Conservation (phyloP, 2,797 vertebrate genomes). For the Huso huso region DNA sequence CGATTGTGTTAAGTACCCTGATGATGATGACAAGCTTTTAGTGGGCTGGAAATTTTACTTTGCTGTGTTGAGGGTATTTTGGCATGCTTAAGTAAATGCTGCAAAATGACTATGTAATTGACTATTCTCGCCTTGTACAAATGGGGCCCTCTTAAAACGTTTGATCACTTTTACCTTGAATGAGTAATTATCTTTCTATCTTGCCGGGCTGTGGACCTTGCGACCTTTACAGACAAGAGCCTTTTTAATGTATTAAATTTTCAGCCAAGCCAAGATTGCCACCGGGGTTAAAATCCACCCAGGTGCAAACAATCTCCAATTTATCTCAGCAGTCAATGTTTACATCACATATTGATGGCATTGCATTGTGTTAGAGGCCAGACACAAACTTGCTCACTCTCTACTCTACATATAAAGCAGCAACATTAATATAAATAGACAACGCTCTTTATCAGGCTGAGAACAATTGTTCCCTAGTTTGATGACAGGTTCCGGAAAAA, state of each 20-base stretch:
- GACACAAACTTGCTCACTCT: neutral
- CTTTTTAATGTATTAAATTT: neutral
- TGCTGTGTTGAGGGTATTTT: too few species aligned
- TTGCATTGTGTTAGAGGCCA: neutral
- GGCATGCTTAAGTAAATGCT: too few species aligned
- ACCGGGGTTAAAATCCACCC: neutral
- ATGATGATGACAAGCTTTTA: too few species aligned
- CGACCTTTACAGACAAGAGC: neutral
- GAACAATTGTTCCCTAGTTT: constrained; percentile 3
- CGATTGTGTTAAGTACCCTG: too few species aligned
- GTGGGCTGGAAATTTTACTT: too few species aligned
- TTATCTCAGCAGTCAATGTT: neutral
- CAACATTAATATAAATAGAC: constrained; percentile 7
- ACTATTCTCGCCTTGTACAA: too few species aligned
- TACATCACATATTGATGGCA: constrained; percentile 2
- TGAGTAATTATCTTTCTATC: neutral
- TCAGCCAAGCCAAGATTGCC: neutral
- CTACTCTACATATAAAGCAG: constrained; percentile 2
- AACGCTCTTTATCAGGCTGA: neutral
- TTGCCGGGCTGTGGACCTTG: neutral
- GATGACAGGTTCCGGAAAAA: neutral
- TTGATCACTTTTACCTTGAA: neutral
- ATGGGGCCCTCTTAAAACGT: neutral
- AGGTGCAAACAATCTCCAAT: neutral
- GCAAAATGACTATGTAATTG: too few species aligned